Base-by-base conservation (phyloP, 2,113 vertebrate genomes). In the Alces alces region DNA sequence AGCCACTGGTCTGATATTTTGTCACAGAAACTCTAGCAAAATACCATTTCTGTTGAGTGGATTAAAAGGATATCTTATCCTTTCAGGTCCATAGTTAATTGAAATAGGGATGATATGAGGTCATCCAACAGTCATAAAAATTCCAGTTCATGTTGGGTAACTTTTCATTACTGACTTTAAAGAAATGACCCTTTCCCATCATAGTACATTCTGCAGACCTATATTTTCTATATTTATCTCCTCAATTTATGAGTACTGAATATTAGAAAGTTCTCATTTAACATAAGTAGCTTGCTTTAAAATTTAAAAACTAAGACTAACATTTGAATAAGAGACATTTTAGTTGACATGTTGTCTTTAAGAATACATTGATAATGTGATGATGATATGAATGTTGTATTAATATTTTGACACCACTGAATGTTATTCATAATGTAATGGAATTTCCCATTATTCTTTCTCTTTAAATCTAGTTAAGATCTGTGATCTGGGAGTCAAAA, bases 351-450 rank as follows among this genome's bases (percentile, higher is more conserved):
- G 91, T 86, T 97, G 47, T 91, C 89, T 89, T 86, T 94, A 94
- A 94, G 83, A 95, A 54, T 54, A 7, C 86, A 76, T 64, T 86
- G 80, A 94, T 61, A 91, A 70, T 73, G 43, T 80, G 85, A 86
- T 86, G n/a, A 93, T 89, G 70, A 79, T 76, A 88, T 57, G 58
- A 86, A 43, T 91, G 52, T 58, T 92, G 33, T 60, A 86, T 93
- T 96, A 96, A 97, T 96, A 98, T 98, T 98, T 96, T 98, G 97
- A 98, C 93, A 97, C 12, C 3, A 36, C 7, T 4, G 39, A 96
- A 57, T 52, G 60, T 89, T 95, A 89, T 85, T 91, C 61, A 90
- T n/a, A 80, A 52, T 39, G 21, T 78, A 70, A 92, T 82, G 45
- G 27, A 27, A 92, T 33, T 93, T 83, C 45, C 57, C 50, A 88